Base-by-base conservation (phyloP, 2,113 vertebrate genomes). In the Uria lomvia region DNA sequence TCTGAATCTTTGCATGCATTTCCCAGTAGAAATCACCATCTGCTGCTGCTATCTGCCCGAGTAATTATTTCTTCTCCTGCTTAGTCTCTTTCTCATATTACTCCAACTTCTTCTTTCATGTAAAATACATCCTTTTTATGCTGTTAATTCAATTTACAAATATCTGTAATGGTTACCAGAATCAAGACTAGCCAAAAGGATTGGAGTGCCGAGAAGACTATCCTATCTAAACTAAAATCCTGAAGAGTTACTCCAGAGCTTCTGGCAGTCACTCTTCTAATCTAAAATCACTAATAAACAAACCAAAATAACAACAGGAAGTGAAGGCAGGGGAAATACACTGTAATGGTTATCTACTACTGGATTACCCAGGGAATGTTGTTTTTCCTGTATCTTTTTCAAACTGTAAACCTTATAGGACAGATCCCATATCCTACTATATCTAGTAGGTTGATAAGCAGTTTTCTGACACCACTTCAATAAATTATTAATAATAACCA, bases 21-120 rank as follows among this genome's bases (percentile, higher is more conserved):
- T 97, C 92, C 90, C 88, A 36, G 38, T 84, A 96, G 95, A 88
- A 84, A 80, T 92, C 86, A 86, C 90, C 86, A 95, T 96, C 91
- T 96, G 95, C 70, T 96, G 27, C 78, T 88, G 40, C 3, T 95
- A 34, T 80, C 75, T 88, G 68, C 56, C 68, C 56, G 43, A 12
- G 14, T 86, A 93, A 88, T 86, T 77, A 90, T 92, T 95, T 92
- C 63, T 93, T 93, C 47, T 95, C 19, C 63, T 88, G n/a, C 36
- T 90, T 91, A 88, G 62, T 20, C 29, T 86, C 49, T 92, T 90
- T 74, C 68, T 80, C 43, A 63, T 63, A 82, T 70, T 76, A 50
- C 20, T 94, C 9, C n/a, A 66, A 40, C n/a, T 72, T 80, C 42
- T 86, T 77, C 38, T 83, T 86, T 87, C 49, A 79, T 1, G 0